Conservation (phyloP, 2,113 vertebrate genomes). For the Dasyurus viverrinus region DNA sequence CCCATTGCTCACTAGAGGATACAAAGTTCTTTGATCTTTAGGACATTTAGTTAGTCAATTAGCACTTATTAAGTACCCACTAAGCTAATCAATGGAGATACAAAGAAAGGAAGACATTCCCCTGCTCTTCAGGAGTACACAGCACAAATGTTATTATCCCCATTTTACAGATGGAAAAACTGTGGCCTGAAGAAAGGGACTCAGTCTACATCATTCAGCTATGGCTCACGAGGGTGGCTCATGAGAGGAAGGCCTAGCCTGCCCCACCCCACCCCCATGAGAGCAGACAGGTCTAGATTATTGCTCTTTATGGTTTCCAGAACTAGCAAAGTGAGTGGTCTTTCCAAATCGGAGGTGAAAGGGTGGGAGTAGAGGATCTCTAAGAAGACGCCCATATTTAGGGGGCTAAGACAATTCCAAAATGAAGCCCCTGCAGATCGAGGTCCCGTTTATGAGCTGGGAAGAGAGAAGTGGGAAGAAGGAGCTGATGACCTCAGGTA, state of each 20-base stretch:
- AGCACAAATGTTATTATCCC: background rate
- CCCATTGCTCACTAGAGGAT: too few species aligned
- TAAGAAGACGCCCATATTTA: too few species aligned
- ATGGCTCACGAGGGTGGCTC: background rate
- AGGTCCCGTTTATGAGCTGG: too few species aligned
- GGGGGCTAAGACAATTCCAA: too few species aligned
- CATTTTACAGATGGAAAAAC: background rate
- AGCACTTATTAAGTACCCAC: background rate
- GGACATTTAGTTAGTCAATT: background rate
- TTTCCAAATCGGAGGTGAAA: background rate
- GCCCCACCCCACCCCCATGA: background rate
- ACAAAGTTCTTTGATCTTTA: background rate
- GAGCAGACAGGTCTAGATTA: background rate
- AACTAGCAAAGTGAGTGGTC: background rate
- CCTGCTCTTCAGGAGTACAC: background rate
- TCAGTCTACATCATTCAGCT: background rate
- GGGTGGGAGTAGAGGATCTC: too few species aligned
- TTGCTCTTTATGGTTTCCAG: background rate
- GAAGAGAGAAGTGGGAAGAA: too few species aligned
- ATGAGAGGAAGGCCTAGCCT: background rate
- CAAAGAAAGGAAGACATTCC: background rate
- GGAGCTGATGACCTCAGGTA: too few species aligned
- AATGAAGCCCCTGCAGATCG: too few species aligned
- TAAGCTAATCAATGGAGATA: background rate
- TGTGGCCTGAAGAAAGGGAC: background rate